Base-by-base conservation (phyloP, 2,797 vertebrate species). In the Psittacula echo region DNA sequence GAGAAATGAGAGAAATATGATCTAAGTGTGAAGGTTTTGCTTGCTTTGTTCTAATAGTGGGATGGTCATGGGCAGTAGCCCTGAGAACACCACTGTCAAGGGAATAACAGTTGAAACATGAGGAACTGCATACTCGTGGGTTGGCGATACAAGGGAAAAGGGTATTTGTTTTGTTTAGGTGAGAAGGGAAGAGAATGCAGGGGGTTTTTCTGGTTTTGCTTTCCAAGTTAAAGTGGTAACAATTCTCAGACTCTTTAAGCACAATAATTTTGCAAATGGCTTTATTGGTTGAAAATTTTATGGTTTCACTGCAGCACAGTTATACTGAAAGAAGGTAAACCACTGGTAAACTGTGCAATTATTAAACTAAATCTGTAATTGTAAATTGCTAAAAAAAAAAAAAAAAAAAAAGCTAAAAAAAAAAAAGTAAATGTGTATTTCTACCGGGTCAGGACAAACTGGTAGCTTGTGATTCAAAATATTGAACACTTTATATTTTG, bases 381-480 rank as follows among this genome's bases (percentile, higher is more conserved):
- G n/a, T 10, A 17, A 75, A 16, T 37, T 72, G 8, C 45, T 70
- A 15, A 54, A 86, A 82, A 88, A 47, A 45, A 61, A 20, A 17
- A 8, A 34, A 34, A 34, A 34, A 34, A 34, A 34, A 34, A 34
- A 34, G 34, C 34, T 34, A 48, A 60, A 14, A 37, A 54, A 86
- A 82, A 88, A 64, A 20, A 17, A 47, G 27, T 81, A 89, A 62
- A 18, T 5, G 2, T 7, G 2, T 83, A 15, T 80, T 89, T 89
- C 42, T 83, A 4, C 27, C 39, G 68, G 34, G 11, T 79, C 37
- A 78, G 66, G 45, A 62, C 19, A 32, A 81, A 66, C 50, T 66
- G 51, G n/a, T 82, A 83, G 37, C 24, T 72, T 56, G 32, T 61
- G 26, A 74, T 85, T 80, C 29, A 58, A 94, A 86, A 62, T 48